A percentile compares a stretch with the other conserved stretches of the same genome.
These are phyloP conservation scores for Lepus timidus DNA, from an alignment of 2,113 vertebrate species.

Conservation along the genomic window DNA sequence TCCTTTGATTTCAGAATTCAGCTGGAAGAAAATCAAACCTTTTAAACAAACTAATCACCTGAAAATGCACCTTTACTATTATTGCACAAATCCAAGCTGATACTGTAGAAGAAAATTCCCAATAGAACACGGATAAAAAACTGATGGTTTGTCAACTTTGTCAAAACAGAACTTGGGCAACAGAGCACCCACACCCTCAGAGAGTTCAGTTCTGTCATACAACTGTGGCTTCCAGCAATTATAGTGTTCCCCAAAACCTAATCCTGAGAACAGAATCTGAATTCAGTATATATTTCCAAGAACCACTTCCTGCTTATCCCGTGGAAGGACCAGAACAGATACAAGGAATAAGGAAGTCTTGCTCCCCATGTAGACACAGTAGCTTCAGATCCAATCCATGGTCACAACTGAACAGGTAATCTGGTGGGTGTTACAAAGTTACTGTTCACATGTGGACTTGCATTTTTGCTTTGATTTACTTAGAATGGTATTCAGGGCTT, in stretches of 20 bases:
- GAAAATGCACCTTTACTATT: not conserved
- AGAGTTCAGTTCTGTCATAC: not conserved
- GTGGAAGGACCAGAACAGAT: not conserved
- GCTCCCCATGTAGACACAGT: not conserved
- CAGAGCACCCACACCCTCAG: not conserved
- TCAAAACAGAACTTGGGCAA: not conserved
- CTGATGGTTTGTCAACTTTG: not conserved
- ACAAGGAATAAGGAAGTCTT: not conserved
- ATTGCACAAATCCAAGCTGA: not conserved
- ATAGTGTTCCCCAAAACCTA: not conserved
- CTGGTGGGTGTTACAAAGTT: not conserved
- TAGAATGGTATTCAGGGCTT: not conserved
- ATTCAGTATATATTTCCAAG: not conserved
- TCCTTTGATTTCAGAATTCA: conserved; percentile 41
- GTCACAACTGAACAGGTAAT: not conserved
- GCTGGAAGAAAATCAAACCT: not conserved
- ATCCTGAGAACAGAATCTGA: not conserved
- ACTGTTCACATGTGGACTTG: not conserved
- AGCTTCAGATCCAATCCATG: not conserved
- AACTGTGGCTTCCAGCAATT: not conserved
- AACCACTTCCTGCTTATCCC: not conserved
- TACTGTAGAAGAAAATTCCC: not conserved
- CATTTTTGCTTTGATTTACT: not conserved
- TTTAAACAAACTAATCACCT: not conserved
- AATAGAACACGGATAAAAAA: not conserved